These are phyloP conservation scores for Ectropis crepuscularia DNA, from an alignment of 2,888 invertebrate species.

Conservation along the genomic window DNA sequence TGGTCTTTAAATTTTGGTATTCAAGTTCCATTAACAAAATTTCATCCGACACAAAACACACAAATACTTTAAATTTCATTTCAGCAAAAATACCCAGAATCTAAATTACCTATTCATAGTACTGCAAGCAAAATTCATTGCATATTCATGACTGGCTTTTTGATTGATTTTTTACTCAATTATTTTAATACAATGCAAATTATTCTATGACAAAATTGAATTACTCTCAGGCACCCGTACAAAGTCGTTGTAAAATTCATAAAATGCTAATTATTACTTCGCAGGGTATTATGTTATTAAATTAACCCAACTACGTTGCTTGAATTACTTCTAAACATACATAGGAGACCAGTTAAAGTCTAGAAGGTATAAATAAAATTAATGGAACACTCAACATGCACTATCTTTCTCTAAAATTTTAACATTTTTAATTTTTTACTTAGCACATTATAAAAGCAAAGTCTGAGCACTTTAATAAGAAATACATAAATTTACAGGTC, in stretches of 20 bases:
- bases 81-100: neutral
- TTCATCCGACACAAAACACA: no score
- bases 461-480: no score
- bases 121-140: conserved; percentile 14
- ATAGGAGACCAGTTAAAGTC: conserved; percentile 8
- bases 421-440: no score
- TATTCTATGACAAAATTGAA: conserved; percentile 34
- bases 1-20: no score
- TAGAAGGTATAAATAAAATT: no score
- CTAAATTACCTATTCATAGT: conserved; percentile 18
- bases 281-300: conserved; percentile 48
- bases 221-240: conserved; percentile 26
- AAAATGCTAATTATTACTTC: conserved; percentile 41
- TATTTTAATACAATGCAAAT: conserved; percentile 19
- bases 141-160: conserved; percentile 24
- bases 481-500: no score
- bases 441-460: no score
- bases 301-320: conserved; percentile 38
- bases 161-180: conserved; percentile 27
- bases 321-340: conserved; percentile 45
- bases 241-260: conserved; percentile 42
- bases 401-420: no score
- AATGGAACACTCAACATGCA: no score
- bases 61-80: neutral
- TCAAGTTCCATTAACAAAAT: no score